Base-by-base conservation (phyloP, 2,113 vertebrate species). In the Saccopteryx leptura region DNA sequence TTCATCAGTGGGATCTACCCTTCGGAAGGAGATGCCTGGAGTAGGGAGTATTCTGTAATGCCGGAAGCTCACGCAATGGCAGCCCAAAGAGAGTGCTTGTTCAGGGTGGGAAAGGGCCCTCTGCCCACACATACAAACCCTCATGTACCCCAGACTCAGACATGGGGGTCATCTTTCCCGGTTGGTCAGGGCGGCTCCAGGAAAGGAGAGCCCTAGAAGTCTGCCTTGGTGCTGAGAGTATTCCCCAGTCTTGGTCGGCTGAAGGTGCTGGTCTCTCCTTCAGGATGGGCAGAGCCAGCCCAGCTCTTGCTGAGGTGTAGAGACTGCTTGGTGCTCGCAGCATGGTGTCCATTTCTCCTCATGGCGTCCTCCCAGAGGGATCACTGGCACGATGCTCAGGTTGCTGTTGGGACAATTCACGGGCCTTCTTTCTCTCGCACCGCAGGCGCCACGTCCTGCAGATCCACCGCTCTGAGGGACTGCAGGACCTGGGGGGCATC, bases 401-500 rank as follows among this genome's bases (percentile, higher is more conserved):
- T 19, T 58, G 17, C 19, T 5, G 1, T 33, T 56, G n/a, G 61
- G 81, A n/a, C 48, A 56, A 5, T 63, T 89, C 78, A 75, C 0
- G 8, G 68, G 81, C 31, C 26, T 93, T 91, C 61, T 80, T 68
- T 94, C 56, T 90, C 26, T 52, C 80, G 89, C 33, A 14, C 94
- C 93, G 82, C 97, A 99, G 99, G 90, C 99, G 99, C 71, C 99
- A 99, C 4, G 99, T 99, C 93, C 98, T 99, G 82, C 99, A 99
- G 98, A 98, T 99, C 92, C 99, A 99, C 95, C 99, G 96, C 84
- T 99, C 99, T 0, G 94, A 99, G 8, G 99, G 99, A 71, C 99
- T 99, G 97, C 99, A 99, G 82, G 98, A 99, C 88, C 98, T 99
- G 96, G 99, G 99, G 9, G 98, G 99, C 23, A 97, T 99, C 81